phyloP scores from a whole-genome alignment of 2,888 invertebrate genomes.

The Troides aeacus region DNA sequence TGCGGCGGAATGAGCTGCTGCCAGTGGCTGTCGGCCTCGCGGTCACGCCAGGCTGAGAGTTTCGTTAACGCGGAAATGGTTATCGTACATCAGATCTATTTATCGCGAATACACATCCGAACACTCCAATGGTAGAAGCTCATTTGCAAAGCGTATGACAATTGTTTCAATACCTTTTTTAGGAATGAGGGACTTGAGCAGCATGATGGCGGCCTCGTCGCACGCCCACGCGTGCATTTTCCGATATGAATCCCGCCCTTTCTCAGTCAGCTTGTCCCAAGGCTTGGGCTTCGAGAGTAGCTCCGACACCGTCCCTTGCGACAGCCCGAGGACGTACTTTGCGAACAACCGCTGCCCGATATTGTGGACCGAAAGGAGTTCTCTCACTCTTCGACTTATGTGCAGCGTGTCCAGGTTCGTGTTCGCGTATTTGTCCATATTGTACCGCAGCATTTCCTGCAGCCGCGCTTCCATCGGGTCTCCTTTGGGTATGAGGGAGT shows the following conservation, averaged over 20 bases:
- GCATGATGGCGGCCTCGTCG: slow-evolving; percentile 97
- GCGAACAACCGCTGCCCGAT: slow-evolving; percentile 99
- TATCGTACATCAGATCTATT: not conserved
- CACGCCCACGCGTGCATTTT: slow-evolving; percentile 99
- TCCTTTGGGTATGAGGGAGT: slow-evolving; percentile 94
- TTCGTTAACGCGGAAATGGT: too few relatives aligned
- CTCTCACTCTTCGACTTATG: slow-evolving; percentile 95
- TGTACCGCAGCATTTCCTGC: slow-evolving; percentile 95
- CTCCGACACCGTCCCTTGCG: slow-evolving; percentile 99
- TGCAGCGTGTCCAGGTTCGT: slow-evolving; percentile 97
- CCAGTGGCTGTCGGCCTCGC: slow-evolving; percentile 26
- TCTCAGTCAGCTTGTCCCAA: slow-evolving; percentile 99
- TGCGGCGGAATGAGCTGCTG: slow-evolving; percentile 45
- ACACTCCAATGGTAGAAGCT: slow-evolving; percentile 30
- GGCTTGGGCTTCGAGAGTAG: slow-evolving; percentile 99
- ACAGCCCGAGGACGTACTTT: slow-evolving; percentile 97
- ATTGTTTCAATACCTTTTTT: slow-evolving; percentile 91
- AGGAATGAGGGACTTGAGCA: slow-evolving; percentile 98
- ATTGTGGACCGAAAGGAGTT: slow-evolving; percentile 96
- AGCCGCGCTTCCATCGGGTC: slow-evolving; percentile 96
- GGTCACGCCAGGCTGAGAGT: not conserved
- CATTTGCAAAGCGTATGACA: slow-evolving; percentile 41
- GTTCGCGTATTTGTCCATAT: slow-evolving; percentile 97
- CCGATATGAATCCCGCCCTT: slow-evolving; percentile 98
- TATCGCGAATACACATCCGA: slow-evolving; percentile 16